phyloP scores from a whole-genome alignment of 2,113 vertebrate species.

The Ophiodon elongatus region DNA sequence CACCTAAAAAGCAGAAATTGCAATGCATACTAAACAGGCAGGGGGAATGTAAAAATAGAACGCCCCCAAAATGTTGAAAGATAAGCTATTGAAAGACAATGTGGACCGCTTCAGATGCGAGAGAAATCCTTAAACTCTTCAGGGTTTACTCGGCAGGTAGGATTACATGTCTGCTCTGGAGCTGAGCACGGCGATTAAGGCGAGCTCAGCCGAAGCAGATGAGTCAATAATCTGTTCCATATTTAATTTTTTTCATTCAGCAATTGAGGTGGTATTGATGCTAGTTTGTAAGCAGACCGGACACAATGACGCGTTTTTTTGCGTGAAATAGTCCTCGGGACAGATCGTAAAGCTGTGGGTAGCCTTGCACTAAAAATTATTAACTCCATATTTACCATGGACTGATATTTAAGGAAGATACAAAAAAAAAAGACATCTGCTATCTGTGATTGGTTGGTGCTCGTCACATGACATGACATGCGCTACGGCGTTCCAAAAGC shows the following conservation, averaged over 20 bases:
- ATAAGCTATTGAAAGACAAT: slow-evolving; percentile 30
- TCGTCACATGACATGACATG: too few relatives aligned
- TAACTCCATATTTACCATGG: too few relatives aligned
- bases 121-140: background rate
- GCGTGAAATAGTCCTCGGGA: too few relatives aligned
- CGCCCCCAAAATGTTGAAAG: background rate
- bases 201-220: background rate
- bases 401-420: too few relatives aligned
- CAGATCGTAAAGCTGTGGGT: too few relatives aligned
- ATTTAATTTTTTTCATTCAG: background rate
- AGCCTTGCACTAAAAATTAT: too few relatives aligned
- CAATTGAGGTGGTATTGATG: background rate
- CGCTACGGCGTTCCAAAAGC: too few relatives aligned
- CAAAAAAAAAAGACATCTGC: too few relatives aligned
- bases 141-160: background rate
- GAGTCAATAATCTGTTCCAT: slow-evolving; percentile 5
- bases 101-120: background rate
- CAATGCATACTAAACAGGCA: slow-evolving; percentile 67
- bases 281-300: background rate
- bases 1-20: slow-evolving; percentile 58
- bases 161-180: background rate
- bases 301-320: too few relatives aligned
- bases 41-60: slow-evolving; percentile 24
- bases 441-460: too few relatives aligned
- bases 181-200: background rate